A percentile compares a stretch with the other conserved stretches of the same genome.
These are phyloP conservation scores for Enteromius anoplus DNA, from an alignment of 2,797 vertebrate species.

Conservation along the genomic window DNA sequence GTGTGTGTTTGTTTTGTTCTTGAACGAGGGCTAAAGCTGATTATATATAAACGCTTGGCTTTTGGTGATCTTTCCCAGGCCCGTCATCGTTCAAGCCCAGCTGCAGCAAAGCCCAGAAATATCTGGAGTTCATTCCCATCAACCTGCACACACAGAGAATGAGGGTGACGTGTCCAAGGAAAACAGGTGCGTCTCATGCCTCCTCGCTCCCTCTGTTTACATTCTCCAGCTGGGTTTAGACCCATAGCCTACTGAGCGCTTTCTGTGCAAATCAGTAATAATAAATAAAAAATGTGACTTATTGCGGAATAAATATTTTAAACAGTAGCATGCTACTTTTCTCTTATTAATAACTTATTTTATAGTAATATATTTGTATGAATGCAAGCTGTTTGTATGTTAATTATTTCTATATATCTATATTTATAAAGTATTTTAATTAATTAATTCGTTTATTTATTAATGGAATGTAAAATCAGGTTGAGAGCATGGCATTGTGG, in stretches of 20 bases:
- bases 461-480: background rate
- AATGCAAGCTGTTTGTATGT: background rate
- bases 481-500: background rate
- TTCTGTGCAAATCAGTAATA: background rate
- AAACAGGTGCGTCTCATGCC: conserved; percentile 83
- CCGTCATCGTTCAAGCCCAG: conserved; percentile 95
- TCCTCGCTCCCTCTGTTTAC: background rate
- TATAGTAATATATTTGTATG: background rate
- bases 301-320: background rate
- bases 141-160: conserved; percentile 97
- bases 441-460: background rate
- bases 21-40: conserved; percentile 44
- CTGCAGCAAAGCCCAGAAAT: conserved; percentile 96
- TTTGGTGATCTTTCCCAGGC: conserved; percentile 74
- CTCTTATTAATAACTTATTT: too few species aligned
- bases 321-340: background rate
- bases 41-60: conserved; percentile 41
- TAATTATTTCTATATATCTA: background rate
- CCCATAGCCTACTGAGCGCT: background rate
- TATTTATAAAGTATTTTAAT: background rate
- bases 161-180: conserved; percentile 89
- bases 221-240: background rate
- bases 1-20: conserved; percentile 33
- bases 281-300: too few species aligned
- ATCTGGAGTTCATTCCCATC: conserved; percentile 94